phyloP scores from a whole-genome alignment of 2,797 vertebrate species.

The Bradypodion ventrale region DNA sequence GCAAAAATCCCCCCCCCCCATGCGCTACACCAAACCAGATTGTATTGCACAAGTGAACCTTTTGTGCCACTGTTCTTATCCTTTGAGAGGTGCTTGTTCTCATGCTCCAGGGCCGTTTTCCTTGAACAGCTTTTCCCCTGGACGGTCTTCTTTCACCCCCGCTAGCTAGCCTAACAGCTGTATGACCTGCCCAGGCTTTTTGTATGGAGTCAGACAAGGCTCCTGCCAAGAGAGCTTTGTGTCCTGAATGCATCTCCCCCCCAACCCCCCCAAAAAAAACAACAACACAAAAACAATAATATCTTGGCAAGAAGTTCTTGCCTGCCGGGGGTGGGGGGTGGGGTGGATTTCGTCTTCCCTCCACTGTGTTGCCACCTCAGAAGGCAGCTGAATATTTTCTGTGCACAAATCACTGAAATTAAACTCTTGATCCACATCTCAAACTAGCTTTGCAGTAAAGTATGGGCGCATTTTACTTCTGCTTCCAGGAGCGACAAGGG shows the following conservation, averaged over 20 bases:
- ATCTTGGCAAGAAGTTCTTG: neutral
- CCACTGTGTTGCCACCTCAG: no score
- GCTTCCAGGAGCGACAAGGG: no score
- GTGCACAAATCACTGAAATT: neutral
- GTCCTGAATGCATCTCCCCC: neutral
- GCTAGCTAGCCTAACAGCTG: neutral
- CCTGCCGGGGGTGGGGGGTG: no score
- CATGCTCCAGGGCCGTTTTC: neutral
- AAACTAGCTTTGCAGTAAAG: no score
- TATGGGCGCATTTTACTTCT: no score
- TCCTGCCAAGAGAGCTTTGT: neutral
- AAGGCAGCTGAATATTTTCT: neutral
- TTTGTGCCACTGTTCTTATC: constrained; percentile 29
- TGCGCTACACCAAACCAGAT: neutral
- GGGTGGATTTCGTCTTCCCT: no score
- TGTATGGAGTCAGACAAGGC: neutral
- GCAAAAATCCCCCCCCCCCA: neutral
- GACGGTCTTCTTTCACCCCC: neutral
- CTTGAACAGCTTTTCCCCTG: neutral
- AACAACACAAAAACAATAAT: no score
- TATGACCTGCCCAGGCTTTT: neutral
- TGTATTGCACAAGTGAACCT: constrained; percentile 41
- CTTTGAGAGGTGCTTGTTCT: constrained; percentile 37
- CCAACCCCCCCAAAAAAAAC: no score
- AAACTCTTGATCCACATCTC: no score